Conservation (phyloP, 2,113 vertebrate species). For the Melanotaenia duboulayi region DNA sequence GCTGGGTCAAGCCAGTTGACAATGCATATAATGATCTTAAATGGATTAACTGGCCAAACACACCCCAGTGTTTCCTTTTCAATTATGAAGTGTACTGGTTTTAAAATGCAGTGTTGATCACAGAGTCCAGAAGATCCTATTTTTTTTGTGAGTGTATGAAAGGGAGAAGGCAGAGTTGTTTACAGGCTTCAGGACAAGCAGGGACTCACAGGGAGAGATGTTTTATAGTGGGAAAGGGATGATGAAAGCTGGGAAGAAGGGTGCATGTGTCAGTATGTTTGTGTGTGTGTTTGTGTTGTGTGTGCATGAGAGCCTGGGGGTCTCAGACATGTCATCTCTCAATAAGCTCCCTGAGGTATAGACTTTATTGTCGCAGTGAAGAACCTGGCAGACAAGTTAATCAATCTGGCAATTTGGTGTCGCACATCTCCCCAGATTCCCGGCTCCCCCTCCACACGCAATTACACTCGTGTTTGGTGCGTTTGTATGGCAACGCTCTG, state of each 20-base stretch:
- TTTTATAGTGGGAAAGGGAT: slow-evolving; percentile 45
- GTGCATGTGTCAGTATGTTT: slow-evolving; percentile 21
- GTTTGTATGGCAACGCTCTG: slow-evolving; percentile 19
- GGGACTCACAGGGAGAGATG: slow-evolving; percentile 33
- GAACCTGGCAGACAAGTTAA: slow-evolving; percentile 80
- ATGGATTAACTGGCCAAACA: slow-evolving; percentile 84
- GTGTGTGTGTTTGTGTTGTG: slow-evolving; percentile 33
- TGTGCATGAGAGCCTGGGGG: slow-evolving; percentile 22
- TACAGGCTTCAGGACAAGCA: slow-evolving; percentile 35
- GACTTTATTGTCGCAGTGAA: slow-evolving; percentile 79
- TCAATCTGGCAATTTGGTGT: slow-evolving; percentile 82
- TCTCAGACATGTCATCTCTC: slow-evolving; percentile 78
- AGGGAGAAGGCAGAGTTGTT: not conserved
- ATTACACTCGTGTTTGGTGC: slow-evolving; percentile 11
- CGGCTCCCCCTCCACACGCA: slow-evolving; percentile 10
- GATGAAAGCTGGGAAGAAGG: slow-evolving; percentile 23
- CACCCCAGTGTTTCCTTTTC: slow-evolving; percentile 80
- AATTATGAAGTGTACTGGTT: slow-evolving; percentile 80
- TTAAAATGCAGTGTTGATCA: slow-evolving; percentile 48
- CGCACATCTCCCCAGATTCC: slow-evolving; percentile 57
- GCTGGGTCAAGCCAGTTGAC: slow-evolving; percentile 81
- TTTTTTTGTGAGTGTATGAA: not conserved
- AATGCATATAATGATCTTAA: slow-evolving; percentile 84
- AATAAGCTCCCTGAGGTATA: slow-evolving; percentile 76
- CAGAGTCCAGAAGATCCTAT: slow-evolving; percentile 40